Conservation (phyloP, 2,113 vertebrate species). For the Romanogobio albipinnatus region DNA sequence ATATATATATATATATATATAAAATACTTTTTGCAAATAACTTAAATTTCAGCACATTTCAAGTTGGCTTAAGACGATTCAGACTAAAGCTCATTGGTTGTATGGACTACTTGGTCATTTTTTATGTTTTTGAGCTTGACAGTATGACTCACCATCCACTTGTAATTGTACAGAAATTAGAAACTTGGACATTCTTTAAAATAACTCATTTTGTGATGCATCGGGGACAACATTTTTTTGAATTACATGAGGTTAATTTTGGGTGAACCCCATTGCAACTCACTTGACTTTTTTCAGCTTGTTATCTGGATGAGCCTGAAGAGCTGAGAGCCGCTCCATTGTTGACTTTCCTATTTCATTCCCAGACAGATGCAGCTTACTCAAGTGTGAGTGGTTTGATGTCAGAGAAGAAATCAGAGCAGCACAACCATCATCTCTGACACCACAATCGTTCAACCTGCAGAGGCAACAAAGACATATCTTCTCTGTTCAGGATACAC, state of each 20-base stretch:
- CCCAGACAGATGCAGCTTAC: neutral
- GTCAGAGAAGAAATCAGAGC: neutral
- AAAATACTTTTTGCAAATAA: neutral
- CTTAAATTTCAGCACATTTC: too few relatives aligned
- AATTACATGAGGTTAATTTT: neutral
- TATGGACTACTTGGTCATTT: too few relatives aligned
- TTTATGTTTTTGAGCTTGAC: neutral
- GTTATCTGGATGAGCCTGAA: neutral
- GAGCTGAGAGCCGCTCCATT: neutral
- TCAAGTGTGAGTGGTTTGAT: neutral
- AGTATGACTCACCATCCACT: neutral
- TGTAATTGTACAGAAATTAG: too few relatives aligned
- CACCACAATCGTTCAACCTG: neutral
- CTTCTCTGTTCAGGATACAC: neutral
- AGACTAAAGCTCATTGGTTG: too few relatives aligned
- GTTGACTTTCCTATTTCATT: neutral
- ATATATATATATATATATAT: too few relatives aligned
- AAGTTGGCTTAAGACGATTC: too few relatives aligned
- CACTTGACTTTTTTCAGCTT: neutral
- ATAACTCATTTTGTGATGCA: too few relatives aligned
- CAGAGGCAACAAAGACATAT: neutral
- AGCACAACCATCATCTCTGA: neutral
- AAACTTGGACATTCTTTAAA: too few relatives aligned
- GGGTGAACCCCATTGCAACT: neutral
- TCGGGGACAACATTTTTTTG: neutral